A percentile compares a stretch with the other conserved stretches of the same genome.
Evolutionary conservation across 2,888 invertebrate species (phyloP).

Genomic region (Eupithecia exiguata): DNA sequence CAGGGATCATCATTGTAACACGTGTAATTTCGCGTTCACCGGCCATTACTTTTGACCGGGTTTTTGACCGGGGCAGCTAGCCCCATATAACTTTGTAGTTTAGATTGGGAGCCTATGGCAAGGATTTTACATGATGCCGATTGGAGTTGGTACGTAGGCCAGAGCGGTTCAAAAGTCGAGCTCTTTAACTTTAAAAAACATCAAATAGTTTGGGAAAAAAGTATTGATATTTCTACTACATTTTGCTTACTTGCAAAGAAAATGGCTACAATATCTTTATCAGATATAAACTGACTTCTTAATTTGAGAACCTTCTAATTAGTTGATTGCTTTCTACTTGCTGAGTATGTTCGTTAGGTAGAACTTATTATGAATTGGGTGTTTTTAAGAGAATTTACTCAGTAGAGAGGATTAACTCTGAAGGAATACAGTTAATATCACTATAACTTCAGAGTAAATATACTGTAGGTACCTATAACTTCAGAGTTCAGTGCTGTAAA

Average conservation of each 20-base stretch:
- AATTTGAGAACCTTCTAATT: neutral
- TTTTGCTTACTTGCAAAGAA: neutral
- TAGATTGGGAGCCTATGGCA: neutral
- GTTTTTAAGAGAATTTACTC: too few species aligned
- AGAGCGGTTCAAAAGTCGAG: neutral
- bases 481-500: neutral
- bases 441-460: too few species aligned
- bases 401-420: too few species aligned
- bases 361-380: neutral
- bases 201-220: neutral
- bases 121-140: slow-evolving; percentile 10
- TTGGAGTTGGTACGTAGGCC: neutral
- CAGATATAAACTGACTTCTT: neutral
- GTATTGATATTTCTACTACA: neutral
- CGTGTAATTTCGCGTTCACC: slow-evolving; percentile 78
- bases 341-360: neutral
- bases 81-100: slow-evolving; percentile 10
- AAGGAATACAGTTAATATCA: too few species aligned
- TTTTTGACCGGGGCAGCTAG: slow-evolving; percentile 42
- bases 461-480: too few species aligned
- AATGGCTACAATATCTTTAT: neutral
- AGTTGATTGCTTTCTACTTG: neutral
- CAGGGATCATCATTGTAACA: slow-evolving; percentile 78
- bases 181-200: neutral
- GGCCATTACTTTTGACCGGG: slow-evolving; percentile 76